Conservation (phyloP, 2,888 invertebrate genomes). For the Homarus gammarus region DNA sequence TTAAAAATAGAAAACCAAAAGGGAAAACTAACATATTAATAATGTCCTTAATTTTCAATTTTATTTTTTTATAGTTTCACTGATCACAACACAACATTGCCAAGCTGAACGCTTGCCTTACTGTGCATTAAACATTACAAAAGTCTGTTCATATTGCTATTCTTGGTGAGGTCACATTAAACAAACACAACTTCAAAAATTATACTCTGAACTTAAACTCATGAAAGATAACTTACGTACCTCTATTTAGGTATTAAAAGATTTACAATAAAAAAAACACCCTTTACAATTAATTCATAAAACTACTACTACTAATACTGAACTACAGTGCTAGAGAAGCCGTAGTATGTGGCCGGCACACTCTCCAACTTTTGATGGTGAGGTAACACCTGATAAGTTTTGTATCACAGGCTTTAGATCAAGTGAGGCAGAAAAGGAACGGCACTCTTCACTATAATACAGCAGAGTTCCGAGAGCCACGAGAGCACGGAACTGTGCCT, state of each 20-base stretch:
- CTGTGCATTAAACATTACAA: not conserved
- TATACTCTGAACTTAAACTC: not conserved
- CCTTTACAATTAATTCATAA: too few species aligned
- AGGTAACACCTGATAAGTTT: slow-evolving; percentile 72
- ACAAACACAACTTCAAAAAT: not conserved
- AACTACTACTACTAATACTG: too few species aligned
- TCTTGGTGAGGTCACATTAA: not conserved
- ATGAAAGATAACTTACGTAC: not conserved
- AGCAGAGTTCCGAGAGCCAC: slow-evolving; percentile 88
- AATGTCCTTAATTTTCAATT: too few species aligned
- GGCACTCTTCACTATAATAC: slow-evolving; percentile 45
- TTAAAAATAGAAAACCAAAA: too few species aligned
- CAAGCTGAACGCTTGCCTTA: not conserved
- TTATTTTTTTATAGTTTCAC: not conserved
- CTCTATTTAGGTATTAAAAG: not conserved
- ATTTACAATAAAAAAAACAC: too few species aligned
- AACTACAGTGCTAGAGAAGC: slow-evolving; percentile 34
- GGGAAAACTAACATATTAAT: not conserved
- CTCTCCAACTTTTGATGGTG: slow-evolving; percentile 78
- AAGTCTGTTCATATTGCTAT: not conserved
- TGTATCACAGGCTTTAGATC: slow-evolving; percentile 72
- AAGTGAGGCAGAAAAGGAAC: slow-evolving; percentile 74
- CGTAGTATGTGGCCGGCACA: slow-evolving; percentile 77
- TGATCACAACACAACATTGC: not conserved
- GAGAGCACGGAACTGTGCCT: slow-evolving; percentile 87